Conservation (phyloP, 2,888 invertebrate genomes). For the Tachystola acroxantha region DNA sequence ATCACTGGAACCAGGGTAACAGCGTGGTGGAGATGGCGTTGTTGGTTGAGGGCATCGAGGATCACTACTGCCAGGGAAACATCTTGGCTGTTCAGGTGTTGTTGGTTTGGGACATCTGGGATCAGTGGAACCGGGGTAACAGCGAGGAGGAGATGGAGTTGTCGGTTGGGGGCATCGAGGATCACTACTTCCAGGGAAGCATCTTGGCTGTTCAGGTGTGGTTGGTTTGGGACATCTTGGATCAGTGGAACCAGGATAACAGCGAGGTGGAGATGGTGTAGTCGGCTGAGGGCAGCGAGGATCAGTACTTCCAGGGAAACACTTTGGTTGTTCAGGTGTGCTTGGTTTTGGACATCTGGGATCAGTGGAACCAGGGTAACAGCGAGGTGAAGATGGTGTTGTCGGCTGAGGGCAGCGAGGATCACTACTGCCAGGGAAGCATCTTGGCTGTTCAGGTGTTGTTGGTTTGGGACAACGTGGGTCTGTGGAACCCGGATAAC, state of each 20-base stretch:
- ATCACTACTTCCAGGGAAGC: slow-evolving; percentile 51
- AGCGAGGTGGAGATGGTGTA: slow-evolving; percentile 19
- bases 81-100: slow-evolving; percentile 25
- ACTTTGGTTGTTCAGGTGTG: slow-evolving; percentile 23
- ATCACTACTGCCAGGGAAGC: slow-evolving; percentile 27
- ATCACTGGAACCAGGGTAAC: slow-evolving; percentile 41
- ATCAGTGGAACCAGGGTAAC: slow-evolving; percentile 28
- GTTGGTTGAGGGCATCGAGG: slow-evolving; percentile 32
- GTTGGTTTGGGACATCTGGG: slow-evolving; percentile 42
- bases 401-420: slow-evolving; percentile 26
- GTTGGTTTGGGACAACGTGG: slow-evolving; percentile 21
- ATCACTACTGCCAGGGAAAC: slow-evolving; percentile 33
- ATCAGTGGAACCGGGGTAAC: slow-evolving; percentile 35
- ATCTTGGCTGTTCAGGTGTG: slow-evolving; percentile 25
- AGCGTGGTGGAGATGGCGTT: slow-evolving; percentile 7
- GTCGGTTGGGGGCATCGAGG: slow-evolving; percentile 33
- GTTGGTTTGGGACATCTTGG: slow-evolving; percentile 13
- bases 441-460: slow-evolving; percentile 16
- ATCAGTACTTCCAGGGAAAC: slow-evolving; percentile 23
- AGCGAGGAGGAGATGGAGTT: slow-evolving; percentile 17
- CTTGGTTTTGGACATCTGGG: slow-evolving; percentile 27
- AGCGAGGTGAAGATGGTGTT: slow-evolving; percentile 24
- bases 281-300: slow-evolving; percentile 26
- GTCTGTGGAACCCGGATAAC: slow-evolving; percentile 33
- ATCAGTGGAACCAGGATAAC: slow-evolving; percentile 25